Percentiles rank a stretch among this genome's conserved stretches.
phyloP scores from a whole-genome alignment of 2,888 invertebrate species.

The Aproaerema taeniolella region DNA sequence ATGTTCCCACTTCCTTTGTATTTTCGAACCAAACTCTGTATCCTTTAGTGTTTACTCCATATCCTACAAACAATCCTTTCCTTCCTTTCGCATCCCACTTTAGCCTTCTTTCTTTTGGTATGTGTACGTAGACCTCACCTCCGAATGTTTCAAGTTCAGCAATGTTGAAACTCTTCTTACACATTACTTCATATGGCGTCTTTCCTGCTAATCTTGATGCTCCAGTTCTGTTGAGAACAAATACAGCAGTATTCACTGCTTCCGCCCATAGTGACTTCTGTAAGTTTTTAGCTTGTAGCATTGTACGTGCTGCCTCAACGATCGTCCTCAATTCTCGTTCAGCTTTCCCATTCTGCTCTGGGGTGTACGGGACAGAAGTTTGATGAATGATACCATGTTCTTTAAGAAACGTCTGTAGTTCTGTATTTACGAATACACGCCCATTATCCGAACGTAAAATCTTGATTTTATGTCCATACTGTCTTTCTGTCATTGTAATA shows the following conservation, averaged over 20 bases:
- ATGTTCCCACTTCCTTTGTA: not conserved
- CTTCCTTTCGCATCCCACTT: constrained; percentile 13
- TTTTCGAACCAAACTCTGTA: constrained; percentile 19
- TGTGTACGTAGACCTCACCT: constrained; percentile 15
- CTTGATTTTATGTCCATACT: not conserved
- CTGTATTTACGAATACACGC: not conserved
- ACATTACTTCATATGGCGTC: constrained; percentile 14
- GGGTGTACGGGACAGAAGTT: not conserved
- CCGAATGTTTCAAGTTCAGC: constrained; percentile 15
- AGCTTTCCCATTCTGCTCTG: constrained; percentile 2
- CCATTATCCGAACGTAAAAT: not conserved
- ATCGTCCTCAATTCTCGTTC: not conserved
- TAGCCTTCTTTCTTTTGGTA: constrained; percentile 21
- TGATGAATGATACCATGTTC: not conserved
- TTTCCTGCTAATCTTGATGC: not conserved
- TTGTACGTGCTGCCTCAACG: constrained; percentile 25
- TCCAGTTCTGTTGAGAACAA: not conserved
- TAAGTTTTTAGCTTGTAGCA: constrained; percentile 12
- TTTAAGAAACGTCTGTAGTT: not conserved
- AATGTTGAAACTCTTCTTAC: constrained; percentile 14
- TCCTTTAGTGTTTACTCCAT: constrained; percentile 22
- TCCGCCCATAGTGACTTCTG: constrained; percentile 1
- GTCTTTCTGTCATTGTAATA: not conserved
- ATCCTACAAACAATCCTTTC: constrained; percentile 22
- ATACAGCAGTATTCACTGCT: not conserved